phyloP scores from a whole-genome alignment of 2,797 vertebrate species.

The Ceyx erithaca region DNA sequence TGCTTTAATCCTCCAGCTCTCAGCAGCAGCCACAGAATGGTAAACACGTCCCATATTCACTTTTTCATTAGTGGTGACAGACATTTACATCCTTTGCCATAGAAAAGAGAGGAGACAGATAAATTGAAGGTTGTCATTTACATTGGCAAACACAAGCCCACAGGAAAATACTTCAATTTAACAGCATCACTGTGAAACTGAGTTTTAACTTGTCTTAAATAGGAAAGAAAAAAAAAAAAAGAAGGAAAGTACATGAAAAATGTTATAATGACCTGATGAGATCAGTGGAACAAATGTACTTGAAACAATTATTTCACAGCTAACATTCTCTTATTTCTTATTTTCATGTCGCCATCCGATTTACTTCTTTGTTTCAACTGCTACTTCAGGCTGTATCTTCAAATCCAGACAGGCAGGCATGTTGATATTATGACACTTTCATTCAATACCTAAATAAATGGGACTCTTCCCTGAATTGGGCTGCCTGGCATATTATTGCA shows the following conservation, averaged over 20 bases:
- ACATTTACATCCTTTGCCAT: neutral
- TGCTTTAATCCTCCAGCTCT: neutral
- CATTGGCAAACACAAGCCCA: neutral
- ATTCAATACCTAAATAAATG: neutral
- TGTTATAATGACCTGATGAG: slow-evolving; percentile 7
- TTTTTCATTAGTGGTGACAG: neutral
- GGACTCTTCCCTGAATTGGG: neutral
- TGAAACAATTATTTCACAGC: slow-evolving; percentile 37
- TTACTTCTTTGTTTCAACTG: slow-evolving; percentile 19
- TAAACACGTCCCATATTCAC: neutral
- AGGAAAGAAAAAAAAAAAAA: neutral
- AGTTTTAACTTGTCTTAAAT: neutral
- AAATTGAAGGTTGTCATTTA: slow-evolving; percentile 34
- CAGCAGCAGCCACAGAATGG: rapidly evolving
- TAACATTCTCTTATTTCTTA: slow-evolving; percentile 17
- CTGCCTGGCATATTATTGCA: neutral
- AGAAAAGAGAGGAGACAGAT: neutral
- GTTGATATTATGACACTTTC: neutral
- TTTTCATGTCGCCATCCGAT: neutral
- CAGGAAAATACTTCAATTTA: slow-evolving; percentile 10
- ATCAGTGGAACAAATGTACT: slow-evolving; percentile 20
- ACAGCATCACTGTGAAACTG: neutral
- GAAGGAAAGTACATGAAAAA: neutral
- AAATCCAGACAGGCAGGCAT: neutral
- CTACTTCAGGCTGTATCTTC: neutral